Conservation (phyloP, 2,113 vertebrate genomes). For the Piprites chloris region DNA sequence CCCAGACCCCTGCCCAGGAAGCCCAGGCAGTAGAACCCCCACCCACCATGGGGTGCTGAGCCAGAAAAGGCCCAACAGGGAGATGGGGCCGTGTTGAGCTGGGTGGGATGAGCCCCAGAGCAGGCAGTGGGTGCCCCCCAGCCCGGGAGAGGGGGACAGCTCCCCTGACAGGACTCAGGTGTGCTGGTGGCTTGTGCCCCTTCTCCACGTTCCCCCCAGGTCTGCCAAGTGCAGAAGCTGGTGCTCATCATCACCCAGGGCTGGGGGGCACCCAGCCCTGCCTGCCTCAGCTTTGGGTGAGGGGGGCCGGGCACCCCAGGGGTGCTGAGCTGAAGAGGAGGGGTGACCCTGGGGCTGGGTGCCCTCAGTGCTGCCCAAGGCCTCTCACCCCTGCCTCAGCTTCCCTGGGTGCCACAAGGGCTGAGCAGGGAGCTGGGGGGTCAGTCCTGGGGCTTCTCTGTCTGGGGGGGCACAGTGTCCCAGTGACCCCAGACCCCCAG, state of each 20-base stretch:
- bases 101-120: rapidly evolving
- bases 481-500: not conserved
- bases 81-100: not conserved
- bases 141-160: not conserved
- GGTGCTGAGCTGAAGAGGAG: not conserved
- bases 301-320: not conserved
- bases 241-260: not conserved
- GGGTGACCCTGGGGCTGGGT: not conserved
- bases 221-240: not conserved
- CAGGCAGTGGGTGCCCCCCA: not conserved
- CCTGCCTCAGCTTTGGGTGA: not conserved
- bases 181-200: not conserved
- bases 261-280: not conserved
- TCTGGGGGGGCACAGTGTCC: not conserved
- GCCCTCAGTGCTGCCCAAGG: not conserved
- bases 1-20: rapidly evolving
- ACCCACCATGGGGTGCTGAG: not conserved
- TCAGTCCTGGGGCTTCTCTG: not conserved
- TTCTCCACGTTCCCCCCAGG: too few species aligned
- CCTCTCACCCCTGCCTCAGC: not conserved
- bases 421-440: not conserved
- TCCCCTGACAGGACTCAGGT: not conserved
- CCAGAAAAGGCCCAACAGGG: not conserved
- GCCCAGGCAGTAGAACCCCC: not conserved
- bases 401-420: not conserved